Evolutionary conservation across 2,113 vertebrate genomes (phyloP), one percentile per base, ranked within the genome.

Genomic region (Gobio gobio): DNA sequence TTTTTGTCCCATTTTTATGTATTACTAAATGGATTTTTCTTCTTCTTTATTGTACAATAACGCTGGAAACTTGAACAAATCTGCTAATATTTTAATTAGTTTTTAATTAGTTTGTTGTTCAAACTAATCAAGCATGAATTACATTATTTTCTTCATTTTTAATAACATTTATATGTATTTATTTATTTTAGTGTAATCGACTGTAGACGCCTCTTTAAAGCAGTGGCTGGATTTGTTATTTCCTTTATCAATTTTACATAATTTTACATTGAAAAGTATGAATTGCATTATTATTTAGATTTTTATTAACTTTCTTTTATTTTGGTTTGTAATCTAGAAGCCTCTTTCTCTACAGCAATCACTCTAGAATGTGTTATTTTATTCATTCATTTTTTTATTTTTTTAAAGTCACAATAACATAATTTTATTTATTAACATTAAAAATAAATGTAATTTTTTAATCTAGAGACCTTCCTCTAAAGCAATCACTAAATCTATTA

Each of bases 81-180:
- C 33, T 10, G 33, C 29, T 36, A 10, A 10, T 36, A 18, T 63
- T 79, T 63, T 85, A 85, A 84, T 78, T 49, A 1, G n/a, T 36
- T 36, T 14, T 36, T 70, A 10, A 68, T 33, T 20, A 5, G 16
- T 68, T 68, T 40, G 8, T 68, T 40, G 16, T 66, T 33, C 5
- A 33, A 66, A 66, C n/a, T n/a, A n/a, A n/a, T n/a, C n/a, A n/a
- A 66, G 29, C 33, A 26, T 33, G 26, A 66, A 66, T 66, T 18
- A 66, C 0, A 33, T 33, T 16, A 29, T 64, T 64, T 7, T 64
- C 26, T 16, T 64, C 13, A 64, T 64, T 29, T 29, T 64, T 64
- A 64, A 6, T 29, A 2, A 29, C 2, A 5, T 20, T 64, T 63
- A 29, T 29, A 2, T 63, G 5, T 5, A 26, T 63, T 26, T 63